Evolutionary conservation across 2,113 vertebrate genomes (phyloP), one percentile per base, ranked within the genome.

Genomic region (Choloepus hoffmanni): DNA sequence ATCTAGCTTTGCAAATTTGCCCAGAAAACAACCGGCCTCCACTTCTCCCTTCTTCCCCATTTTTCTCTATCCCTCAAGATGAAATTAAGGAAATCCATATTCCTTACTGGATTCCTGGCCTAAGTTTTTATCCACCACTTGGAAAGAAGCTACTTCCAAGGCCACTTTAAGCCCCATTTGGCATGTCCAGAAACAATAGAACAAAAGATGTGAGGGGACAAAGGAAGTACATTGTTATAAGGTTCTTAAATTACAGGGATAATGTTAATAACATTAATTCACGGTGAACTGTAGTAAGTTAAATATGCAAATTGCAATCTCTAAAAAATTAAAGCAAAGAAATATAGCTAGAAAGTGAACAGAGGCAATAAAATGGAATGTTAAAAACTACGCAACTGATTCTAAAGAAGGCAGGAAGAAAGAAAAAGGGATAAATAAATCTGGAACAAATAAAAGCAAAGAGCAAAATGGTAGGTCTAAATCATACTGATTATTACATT

Each of bases 1-100:
- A 87, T 82, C 85, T 90, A 94, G 96, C 94, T 92, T 97, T 62
- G 96, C 70, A 63, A 23, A 76, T n/a, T 1, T 12, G 62, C 70
- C 82, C 62, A 70, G 96, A 87, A 73, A 87, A 74, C n/a, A 0
- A 43, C 45, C 24, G 18, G 40, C 19, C 74, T 26, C 5, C 19
- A 36, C 33, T 8, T 21, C 50, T 19, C 26, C 62, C 48, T 48
- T 77, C 33, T 40, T 68, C 48, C 68, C 45, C n/a, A 21, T 23
- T 23, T 60, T 60, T 19, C 21, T 5, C 58, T n/a, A 0, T 23
- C 60, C 77, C 36, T 81, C 72, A 24, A 33, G 43, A 50, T 48
- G 50, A 72, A 74, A 45, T 8, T 6, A 63, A 67, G 89, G 70
- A 72, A 58, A 73, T 7, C 24, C 33, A 8, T 16, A 9, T 53